A percentile compares a stretch with the other conserved stretches of the same genome.
These are phyloP conservation scores for Aphidius ervi DNA, from an alignment of 1,140 invertebrate species.

Conservation along the genomic window DNA sequence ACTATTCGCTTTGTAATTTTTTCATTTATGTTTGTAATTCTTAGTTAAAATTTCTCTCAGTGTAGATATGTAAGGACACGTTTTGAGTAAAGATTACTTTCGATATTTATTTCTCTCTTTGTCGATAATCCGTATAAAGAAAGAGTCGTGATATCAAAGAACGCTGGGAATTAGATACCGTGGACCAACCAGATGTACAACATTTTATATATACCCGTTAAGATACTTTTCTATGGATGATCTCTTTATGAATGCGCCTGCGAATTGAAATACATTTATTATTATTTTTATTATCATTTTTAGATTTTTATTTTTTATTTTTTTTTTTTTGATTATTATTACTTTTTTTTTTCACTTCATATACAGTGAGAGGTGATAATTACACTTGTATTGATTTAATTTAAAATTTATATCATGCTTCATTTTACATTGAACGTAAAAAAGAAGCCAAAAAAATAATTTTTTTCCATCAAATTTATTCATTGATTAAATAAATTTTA, in stretches of 20 bases:
- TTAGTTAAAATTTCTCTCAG: too few relatives aligned
- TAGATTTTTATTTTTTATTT: neutral
- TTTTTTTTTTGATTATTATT: too few relatives aligned
- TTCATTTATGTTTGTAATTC: too few relatives aligned
- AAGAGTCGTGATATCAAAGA: constrained; percentile 34
- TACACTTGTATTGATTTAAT: too few relatives aligned
- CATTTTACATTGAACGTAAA: too few relatives aligned
- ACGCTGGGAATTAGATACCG: constrained; percentile 34
- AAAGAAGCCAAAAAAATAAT: too few relatives aligned
- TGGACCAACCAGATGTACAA: constrained; percentile 14
- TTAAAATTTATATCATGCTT: too few relatives aligned
- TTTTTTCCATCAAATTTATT: too few relatives aligned
- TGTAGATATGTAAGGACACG: constrained; percentile 2
- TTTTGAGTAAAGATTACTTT: constrained; percentile 26
- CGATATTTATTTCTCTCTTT: constrained; percentile 37
- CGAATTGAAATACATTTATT: constrained; percentile 29
- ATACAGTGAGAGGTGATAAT: neutral
- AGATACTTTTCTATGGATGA: constrained; percentile 38
- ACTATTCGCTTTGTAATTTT: too few relatives aligned
- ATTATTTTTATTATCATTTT: constrained; percentile 19
- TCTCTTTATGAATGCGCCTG: constrained; percentile 31
- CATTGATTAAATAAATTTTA: too few relatives aligned
- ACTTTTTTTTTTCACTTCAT: neutral
- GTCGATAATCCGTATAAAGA: constrained; percentile 26
- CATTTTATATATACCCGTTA: constrained; percentile 7